These are phyloP conservation scores for Lottia gigantea DNA, from an alignment of 2,888 invertebrate genomes.

Conservation along the genomic window DNA sequence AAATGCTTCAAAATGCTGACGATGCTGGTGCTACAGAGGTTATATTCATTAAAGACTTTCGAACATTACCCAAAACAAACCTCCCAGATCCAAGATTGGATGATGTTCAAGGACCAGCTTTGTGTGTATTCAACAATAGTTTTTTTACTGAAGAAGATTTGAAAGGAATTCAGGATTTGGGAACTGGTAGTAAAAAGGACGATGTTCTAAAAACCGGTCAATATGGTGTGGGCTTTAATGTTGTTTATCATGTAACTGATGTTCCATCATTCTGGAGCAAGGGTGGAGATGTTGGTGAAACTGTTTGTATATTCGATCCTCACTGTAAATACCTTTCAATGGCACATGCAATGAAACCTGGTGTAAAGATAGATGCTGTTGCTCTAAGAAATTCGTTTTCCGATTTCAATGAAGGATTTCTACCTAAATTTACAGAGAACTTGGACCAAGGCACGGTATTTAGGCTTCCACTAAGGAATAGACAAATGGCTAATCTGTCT, in stretches of 20 bases:
- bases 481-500: conserved; percentile 43
- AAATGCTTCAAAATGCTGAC: conserved; percentile 62
- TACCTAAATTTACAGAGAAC: conserved; percentile 36
- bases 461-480: conserved; percentile 56
- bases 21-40: conserved; percentile 60
- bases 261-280: conserved; percentile 60
- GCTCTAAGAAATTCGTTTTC: conserved; percentile 33
- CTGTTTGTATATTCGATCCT: conserved; percentile 53
- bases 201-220: conserved; percentile 63
- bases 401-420: conserved; percentile 50
- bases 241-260: conserved; percentile 65
- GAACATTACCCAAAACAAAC: conserved; percentile 28
- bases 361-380: conserved; percentile 33
- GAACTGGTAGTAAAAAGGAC: conserved; percentile 58
- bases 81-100: conserved; percentile 38
- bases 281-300: conserved; percentile 36
- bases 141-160: conserved; percentile 57
- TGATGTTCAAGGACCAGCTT: conserved; percentile 60
- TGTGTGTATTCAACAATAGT: conserved; percentile 62
- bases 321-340: conserved; percentile 39
- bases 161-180: conserved; percentile 59
- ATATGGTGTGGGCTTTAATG: conserved; percentile 66
- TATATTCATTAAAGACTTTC: conserved; percentile 55
- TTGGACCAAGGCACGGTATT: conserved; percentile 53
- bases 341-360: conserved; percentile 37